Percentiles rank a stretch among this genome's conserved stretches.
These are phyloP conservation scores for Halictus quadricinctus DNA, from an alignment of 2,888 invertebrate species.

Conservation along the genomic window DNA sequence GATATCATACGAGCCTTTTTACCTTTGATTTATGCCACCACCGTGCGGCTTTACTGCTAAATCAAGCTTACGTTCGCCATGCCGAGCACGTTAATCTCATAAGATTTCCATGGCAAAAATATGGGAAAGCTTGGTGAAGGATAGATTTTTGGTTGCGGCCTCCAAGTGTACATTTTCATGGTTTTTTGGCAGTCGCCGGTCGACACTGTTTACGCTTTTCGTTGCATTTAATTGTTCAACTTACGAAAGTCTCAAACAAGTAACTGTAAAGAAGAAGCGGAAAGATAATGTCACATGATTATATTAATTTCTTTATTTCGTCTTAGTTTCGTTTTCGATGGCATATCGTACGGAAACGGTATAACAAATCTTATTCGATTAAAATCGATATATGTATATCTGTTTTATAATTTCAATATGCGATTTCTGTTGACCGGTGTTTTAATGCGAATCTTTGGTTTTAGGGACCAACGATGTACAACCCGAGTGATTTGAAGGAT, in stretches of 20 bases:
- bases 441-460: slow-evolving; percentile 43
- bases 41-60: slow-evolving; percentile 42
- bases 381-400: slow-evolving; percentile 19
- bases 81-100: slow-evolving; percentile 28
- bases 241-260: slow-evolving; percentile 9
- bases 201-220: slow-evolving; percentile 27
- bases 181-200: slow-evolving; percentile 11
- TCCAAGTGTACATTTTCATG: slow-evolving; percentile 34
- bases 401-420: slow-evolving; percentile 8
- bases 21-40: slow-evolving; percentile 23
- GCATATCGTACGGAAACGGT: neutral
- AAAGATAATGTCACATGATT: neutral
- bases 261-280: neutral
- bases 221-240: slow-evolving; percentile 2
- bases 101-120: slow-evolving; percentile 47
- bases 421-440: neutral
- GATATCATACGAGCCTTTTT: slow-evolving; percentile 9
- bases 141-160: slow-evolving; percentile 47
- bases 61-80: slow-evolving; percentile 53
- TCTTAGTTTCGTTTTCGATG: slow-evolving; percentile 17
- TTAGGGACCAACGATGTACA: slow-evolving; percentile 81
- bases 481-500: slow-evolving; percentile 77
- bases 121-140: slow-evolving; percentile 70
- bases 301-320: neutral
- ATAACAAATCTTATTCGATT: slow-evolving; percentile 8